Evolutionary conservation across 92 coral and sea anemone genomes (phyloP), one percentile per base, ranked within the genome.

Genomic region (Epizoanthus ramosus): DNA sequence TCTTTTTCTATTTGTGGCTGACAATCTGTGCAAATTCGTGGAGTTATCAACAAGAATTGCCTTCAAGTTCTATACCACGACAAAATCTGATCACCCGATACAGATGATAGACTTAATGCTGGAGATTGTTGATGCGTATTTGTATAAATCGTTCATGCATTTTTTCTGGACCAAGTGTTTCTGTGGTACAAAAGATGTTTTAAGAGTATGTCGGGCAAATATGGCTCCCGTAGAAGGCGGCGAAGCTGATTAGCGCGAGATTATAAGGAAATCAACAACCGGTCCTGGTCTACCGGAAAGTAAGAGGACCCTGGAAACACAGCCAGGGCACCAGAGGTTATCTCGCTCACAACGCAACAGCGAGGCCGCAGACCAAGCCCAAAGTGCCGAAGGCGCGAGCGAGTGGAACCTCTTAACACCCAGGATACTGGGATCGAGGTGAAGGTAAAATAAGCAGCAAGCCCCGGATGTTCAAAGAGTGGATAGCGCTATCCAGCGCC

Each of bases 11-110:
- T 71, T 71, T n/a, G 19, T 52, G 22, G 47, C 43, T 47, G 76
- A 71, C 76, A 71, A 71, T 9, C 52, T 71, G 18, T 41, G 76
- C 58, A 71, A 71, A 71, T 71, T 71, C 52, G 76, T 71, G 47
- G 76, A 71, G 60, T 57, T 71, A 14, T 71, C 76, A 16, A 71
- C 76, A 71, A 71, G 76, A 71, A 71, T 71, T 71, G 76, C 76
- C 13, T 50, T 71, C 57, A 71, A 71, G 39, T 71, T 71, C 60
- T 71, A 71, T 33, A 47, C 76, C 18, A 52, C 25, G 5, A 47
- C 47, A 17, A 43, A 43, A 41, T 1, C n/a, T 18, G 17, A 13
- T 71, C 76, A 71, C 58, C 76, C 76, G 16, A 9, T 71, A 28
- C 31, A 47, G 76, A 71, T 71, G 76, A 25, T 71, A 50, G 76